Evolutionary conservation across 2,113 vertebrate species (phyloP), one percentile per base, ranked within the genome.

Genomic region (Planiliza haematocheilus): DNA sequence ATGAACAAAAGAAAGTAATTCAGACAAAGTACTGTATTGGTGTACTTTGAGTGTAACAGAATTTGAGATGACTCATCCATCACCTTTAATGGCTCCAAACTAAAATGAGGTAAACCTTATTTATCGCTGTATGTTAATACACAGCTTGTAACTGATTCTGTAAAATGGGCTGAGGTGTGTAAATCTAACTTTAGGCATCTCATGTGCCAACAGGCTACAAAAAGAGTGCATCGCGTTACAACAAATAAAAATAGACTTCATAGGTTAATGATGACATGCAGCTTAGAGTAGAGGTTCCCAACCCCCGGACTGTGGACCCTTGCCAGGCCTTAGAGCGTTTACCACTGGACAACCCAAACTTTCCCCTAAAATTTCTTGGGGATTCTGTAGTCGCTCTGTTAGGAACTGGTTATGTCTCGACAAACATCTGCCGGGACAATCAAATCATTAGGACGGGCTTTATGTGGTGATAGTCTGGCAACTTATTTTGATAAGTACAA

Each of bases 211-310:
- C 30, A 70, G 48, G 8, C 17, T 43, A 49, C 53, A 7, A 70
- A 63, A 21, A 7, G 16, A 39, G 41, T 13, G 6, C 21, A 34
- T 56, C 11, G 4, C 12, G 48, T 49, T 21, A 10, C 0, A 55
- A 68, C 50, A 82, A 83, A 69, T 21, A 11, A 57, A 73, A 64
- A 64, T 4, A 34, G n/a, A 62, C 2, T 6, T 7, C 39, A 4
- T 62, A 70, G 8, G 30, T 56, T 20, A 41, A 58, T 65, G 45
- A 61, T 52, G 51, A 70, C 4, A 58, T 50, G 7, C 61, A 41
- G 59, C 10, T 41, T 45, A 62, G 64, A 70, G 42, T 65, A 70
- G 77, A 69, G 60, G 60, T 76, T 80, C 68, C 66, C 37, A 74
- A 66, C 42, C 61, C 11, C 10, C 24, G 20, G 62, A 8, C 18